Evolutionary conservation across 2,797 vertebrate genomes (phyloP).

Genomic region (Helicolenus hilgendorfi): DNA sequence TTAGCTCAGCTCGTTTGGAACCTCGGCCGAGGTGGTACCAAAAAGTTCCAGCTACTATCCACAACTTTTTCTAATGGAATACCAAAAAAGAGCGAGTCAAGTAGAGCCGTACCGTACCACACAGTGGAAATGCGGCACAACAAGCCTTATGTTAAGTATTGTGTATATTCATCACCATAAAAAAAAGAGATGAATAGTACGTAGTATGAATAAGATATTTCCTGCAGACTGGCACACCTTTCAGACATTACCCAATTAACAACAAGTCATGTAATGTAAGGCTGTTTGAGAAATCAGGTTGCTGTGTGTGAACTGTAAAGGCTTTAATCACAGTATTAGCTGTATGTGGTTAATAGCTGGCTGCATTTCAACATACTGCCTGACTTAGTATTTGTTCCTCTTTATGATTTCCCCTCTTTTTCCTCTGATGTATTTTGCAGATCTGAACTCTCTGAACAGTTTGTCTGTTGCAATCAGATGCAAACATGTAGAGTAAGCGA

Average conservation of each 20-base stretch:
- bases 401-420: background rate
- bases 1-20: background rate
- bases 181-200: background rate
- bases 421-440: constrained; percentile 48
- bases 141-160: background rate
- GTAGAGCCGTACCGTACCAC: too few relatives aligned
- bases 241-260: background rate
- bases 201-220: background rate
- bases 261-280: background rate
- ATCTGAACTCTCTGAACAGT: constrained; percentile 22
- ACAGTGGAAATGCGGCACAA: background rate
- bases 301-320: background rate
- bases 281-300: background rate
- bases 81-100: background rate
- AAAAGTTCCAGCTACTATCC: background rate
- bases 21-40: background rate
- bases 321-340: background rate
- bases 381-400: background rate
- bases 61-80: background rate
- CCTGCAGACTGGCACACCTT: background rate
- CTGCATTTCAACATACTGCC: background rate
- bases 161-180: background rate
- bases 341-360: too few relatives aligned
- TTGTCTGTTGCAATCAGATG: constrained; percentile 35
- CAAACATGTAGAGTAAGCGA: constrained; percentile 21